Conservation (phyloP, 2,797 vertebrate species). For the Anisognathus igniventris region DNA sequence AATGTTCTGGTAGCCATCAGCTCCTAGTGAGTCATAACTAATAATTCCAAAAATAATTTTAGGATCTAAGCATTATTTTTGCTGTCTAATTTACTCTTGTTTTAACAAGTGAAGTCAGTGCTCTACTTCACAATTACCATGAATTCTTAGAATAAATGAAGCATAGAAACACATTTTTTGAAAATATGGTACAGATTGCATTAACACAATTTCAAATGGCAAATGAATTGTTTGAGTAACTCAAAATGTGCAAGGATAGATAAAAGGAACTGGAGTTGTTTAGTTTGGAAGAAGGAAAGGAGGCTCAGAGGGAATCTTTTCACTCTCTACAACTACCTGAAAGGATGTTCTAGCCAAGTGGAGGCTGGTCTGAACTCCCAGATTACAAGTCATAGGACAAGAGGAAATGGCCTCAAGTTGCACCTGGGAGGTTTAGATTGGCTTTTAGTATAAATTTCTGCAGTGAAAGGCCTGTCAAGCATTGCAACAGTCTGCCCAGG, state of each 20-base stretch:
- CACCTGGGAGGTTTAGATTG: neutral
- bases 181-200: neutral
- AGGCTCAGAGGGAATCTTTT: neutral
- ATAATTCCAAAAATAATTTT: neutral
- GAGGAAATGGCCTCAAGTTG: neutral
- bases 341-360: neutral
- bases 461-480: neutral
- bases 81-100: neutral
- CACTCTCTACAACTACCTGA: neutral
- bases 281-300: neutral
- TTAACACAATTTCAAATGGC: neutral
- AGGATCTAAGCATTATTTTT: neutral
- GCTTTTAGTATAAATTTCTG: neutral
- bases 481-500: neutral
- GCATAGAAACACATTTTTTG: neutral
- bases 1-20: neutral
- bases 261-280: neutral
- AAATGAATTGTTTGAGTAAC: neutral
- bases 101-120: neutral
- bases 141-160: neutral
- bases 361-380: rapidly evolving
- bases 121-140: neutral
- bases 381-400: neutral
- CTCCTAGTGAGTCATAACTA: neutral
- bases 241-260: neutral